Conservation (phyloP, 2,797 vertebrate species). For the Lithobates sylvaticus region DNA sequence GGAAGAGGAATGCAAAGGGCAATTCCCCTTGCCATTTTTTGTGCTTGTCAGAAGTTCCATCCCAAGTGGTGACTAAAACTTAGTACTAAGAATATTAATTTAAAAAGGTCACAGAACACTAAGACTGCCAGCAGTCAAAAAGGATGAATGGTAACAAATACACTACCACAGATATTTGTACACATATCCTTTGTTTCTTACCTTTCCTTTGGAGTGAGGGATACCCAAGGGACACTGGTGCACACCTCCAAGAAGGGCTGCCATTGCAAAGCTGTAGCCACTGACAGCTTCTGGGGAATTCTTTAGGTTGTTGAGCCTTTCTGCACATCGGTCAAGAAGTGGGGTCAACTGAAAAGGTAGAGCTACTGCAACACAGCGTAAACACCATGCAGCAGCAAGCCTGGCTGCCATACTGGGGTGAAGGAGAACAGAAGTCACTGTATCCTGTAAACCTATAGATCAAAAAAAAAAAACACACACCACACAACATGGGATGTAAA, state of each 20-base stretch:
- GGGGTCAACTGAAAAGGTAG: conserved; percentile 95
- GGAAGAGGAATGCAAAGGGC: no score
- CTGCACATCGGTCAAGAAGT: conserved; percentile 92
- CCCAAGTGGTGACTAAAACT: no score
- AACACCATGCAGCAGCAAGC: conserved; percentile 93
- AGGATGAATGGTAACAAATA: no score
- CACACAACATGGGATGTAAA: not conserved
- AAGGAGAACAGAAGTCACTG: conserved; percentile 93
- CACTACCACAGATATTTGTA: no score
- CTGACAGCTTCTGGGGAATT: conserved; percentile 97
- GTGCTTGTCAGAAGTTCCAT: no score
- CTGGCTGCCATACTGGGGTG: conserved; percentile 98
- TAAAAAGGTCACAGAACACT: no score
- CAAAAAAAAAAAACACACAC: conserved; percentile 47
- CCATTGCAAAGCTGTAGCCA: conserved; percentile 98
- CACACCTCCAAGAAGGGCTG: conserved; percentile 93
- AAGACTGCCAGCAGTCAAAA: no score
- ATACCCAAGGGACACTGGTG: conserved; percentile 97
- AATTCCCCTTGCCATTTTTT: no score
- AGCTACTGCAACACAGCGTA: conserved; percentile 94
- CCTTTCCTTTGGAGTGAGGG: conserved; percentile 98
- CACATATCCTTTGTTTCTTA: conserved; percentile 65
- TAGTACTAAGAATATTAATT: no score
- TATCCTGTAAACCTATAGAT: conserved; percentile 90
- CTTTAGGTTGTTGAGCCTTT: conserved; percentile 96